Evolutionary conservation across 2,113 vertebrate genomes (phyloP), one percentile per base, ranked within the genome.

Genomic region (Galemys pyrenaicus): DNA sequence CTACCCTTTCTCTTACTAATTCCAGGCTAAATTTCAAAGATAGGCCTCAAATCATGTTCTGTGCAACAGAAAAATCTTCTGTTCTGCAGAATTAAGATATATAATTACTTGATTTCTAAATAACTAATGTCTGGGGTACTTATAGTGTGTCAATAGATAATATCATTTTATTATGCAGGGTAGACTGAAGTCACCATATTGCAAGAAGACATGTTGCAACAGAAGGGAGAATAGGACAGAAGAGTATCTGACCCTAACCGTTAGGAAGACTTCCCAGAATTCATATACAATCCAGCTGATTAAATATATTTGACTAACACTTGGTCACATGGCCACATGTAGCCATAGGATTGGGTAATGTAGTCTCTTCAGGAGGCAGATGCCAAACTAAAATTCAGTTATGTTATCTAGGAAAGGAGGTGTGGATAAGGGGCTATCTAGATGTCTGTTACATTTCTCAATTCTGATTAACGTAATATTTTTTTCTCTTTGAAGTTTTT

Each of bases 231-330:
- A 85, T 88, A 51, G 56, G 13, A 58, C 19, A 19, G 15, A 68
- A 62, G 64, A 13, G 0, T 28, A 15, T 0, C 16, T 13, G 0
- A 5, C 6, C 11, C 15, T 28, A 44, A 32, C 24, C 6, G 65
- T 67, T 73, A 26, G 26, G 2, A 56, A 86, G 56, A 73, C 37
- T 51, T 86, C 39, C 35, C 39, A 35, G 44, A 74, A 70, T 24
- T 56, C 30, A 28, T 15, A 19, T 64, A 3, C 46, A 70, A 81
- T 2, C 60, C 6, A 60, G 30, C 13, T 68, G 2, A 82, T 64
- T 24, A 44, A 41, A 77, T 46, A 30, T 15, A 62, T 9, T 46
- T 82, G 32, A 0, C 9, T 0, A 64, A 68, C n/a, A 71, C 30
- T 28, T 83, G 62, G 3, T 68, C 51, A 19, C 12, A 11, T 37